Percentiles rank a stretch among this genome's conserved stretches.
phyloP scores from a whole-genome alignment of 2,888 invertebrate species.

The Pardosa pseudoannulata region DNA sequence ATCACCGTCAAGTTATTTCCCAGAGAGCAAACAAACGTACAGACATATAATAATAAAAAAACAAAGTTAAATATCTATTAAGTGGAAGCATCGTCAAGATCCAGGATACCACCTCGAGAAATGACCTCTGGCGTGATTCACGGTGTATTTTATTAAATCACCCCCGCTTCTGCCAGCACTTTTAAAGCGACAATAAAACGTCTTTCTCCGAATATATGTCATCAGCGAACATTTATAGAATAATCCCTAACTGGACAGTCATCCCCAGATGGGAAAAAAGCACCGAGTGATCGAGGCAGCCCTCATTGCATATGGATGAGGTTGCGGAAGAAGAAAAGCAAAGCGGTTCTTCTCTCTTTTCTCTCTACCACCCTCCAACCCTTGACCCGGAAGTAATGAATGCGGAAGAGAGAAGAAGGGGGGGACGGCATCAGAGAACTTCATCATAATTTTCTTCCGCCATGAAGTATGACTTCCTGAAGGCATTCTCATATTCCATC shows the following conservation, averaged over 20 bases:
- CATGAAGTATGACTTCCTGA: slow-evolving; percentile 60
- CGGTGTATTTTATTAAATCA: slow-evolving; percentile 5
- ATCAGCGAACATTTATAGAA: slow-evolving; percentile 19
- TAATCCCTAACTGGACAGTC: slow-evolving; percentile 15
- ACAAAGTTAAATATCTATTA: too few relatives aligned
- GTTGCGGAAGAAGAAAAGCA: background rate
- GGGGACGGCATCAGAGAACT: slow-evolving; percentile 19
- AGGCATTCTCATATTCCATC: slow-evolving; percentile 21
- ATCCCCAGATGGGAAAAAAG: slow-evolving; percentile 16
- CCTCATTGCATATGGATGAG: slow-evolving; percentile 68
- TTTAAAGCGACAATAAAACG: slow-evolving; percentile 17
- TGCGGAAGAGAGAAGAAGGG: slow-evolving; percentile 40
- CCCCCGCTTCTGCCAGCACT: background rate
- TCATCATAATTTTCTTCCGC: slow-evolving; percentile 54
- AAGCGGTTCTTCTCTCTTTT: too few relatives aligned
- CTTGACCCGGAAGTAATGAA: slow-evolving; percentile 69
- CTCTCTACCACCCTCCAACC: slow-evolving; percentile 49
- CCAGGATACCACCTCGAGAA: background rate
- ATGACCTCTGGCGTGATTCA: background rate
- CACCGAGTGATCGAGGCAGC: slow-evolving; percentile 6
- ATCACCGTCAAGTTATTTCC: too few relatives aligned
- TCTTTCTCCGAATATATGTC: slow-evolving; percentile 10
- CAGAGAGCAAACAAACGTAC: too few relatives aligned
- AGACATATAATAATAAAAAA: too few relatives aligned
- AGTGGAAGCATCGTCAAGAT: too few relatives aligned